Percentiles rank a stretch among this genome's conserved stretches.
These are phyloP conservation scores for Agrilus planipennis DNA, from an alignment of 1,140 invertebrate species.

Conservation along the genomic window DNA sequence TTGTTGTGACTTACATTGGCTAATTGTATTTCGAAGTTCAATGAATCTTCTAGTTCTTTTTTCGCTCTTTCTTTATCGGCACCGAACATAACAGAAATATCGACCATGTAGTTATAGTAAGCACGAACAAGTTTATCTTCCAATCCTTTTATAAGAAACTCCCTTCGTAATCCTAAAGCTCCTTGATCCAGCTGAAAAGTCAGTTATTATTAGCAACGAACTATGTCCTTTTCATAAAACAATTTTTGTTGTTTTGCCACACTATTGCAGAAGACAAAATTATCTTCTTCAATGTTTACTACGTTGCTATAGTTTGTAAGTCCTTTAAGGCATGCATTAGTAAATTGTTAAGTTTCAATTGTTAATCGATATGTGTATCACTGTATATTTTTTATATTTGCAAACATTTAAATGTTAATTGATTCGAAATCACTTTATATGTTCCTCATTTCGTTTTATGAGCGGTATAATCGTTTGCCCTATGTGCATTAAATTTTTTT, in stretches of 20 bases:
- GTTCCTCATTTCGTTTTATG: too few relatives aligned
- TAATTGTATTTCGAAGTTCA: conserved; percentile 84
- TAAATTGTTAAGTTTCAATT: too few relatives aligned
- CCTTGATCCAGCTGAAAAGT: conserved; percentile 76
- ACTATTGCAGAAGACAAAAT: too few relatives aligned
- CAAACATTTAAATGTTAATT: too few relatives aligned
- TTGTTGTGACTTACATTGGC: conserved; percentile 64
- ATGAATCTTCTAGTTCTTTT: conserved; percentile 64
- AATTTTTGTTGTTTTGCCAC: too few relatives aligned
- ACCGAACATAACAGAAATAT: conserved; percentile 78
- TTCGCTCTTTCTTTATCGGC: conserved; percentile 57
- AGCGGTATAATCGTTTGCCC: too few relatives aligned
- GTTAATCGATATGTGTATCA: too few relatives aligned
- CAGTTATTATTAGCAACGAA: too few relatives aligned
- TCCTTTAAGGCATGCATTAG: not conserved
- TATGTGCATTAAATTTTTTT: too few relatives aligned
- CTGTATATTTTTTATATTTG: too few relatives aligned
- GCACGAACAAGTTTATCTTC: conserved; percentile 65
- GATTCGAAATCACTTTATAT: too few relatives aligned
- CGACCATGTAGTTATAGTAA: conserved; percentile 76
- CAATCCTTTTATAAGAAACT: conserved; percentile 78
- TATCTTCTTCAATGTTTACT: not conserved
- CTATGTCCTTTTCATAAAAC: too few relatives aligned
- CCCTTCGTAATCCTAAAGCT: conserved; percentile 72
- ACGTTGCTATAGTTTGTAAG: not conserved